Percentiles rank a stretch among this genome's conserved stretches.
These are phyloP conservation scores for Stenichneumon culpator DNA, from an alignment of 2,888 invertebrate genomes.

Conservation along the genomic window DNA sequence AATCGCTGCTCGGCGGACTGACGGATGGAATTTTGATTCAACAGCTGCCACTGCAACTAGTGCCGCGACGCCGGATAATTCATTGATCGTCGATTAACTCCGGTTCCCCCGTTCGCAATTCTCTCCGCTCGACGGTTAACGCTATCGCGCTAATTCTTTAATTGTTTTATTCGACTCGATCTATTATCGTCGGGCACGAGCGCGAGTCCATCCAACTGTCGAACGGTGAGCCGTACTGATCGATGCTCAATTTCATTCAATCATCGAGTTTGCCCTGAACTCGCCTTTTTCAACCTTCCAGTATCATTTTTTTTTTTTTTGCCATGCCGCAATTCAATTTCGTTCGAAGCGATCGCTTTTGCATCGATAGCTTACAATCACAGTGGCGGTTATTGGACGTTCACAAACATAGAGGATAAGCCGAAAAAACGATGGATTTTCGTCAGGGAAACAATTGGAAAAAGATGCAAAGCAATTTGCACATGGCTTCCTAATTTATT, in stretches of 20 bases:
- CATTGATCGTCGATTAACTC: constrained; percentile 61
- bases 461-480: too few relatives aligned
- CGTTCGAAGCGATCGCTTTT: neutral
- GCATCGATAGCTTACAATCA: neutral
- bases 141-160: constrained; percentile 28
- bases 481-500: too few relatives aligned
- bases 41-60: constrained; percentile 32
- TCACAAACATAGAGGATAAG: neutral
- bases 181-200: neutral
- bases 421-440: too few relatives aligned
- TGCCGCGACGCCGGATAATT: constrained; percentile 42
- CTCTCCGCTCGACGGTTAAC: constrained; percentile 14
- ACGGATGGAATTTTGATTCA: constrained; percentile 64
- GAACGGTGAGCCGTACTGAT: constrained; percentile 1
- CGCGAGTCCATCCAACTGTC: constrained; percentile 1
- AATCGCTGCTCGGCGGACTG: constrained; percentile 43
- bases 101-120: constrained; percentile 33
- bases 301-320: neutral
- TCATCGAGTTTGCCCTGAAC: neutral
- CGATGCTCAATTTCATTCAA: neutral
- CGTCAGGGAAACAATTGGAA: too few relatives aligned
- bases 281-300: neutral
- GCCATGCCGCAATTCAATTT: neutral
- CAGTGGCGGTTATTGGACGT: neutral
- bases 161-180: constrained; percentile 28